Base-by-base conservation (phyloP, 2,888 invertebrate species). In the Automeris io region DNA sequence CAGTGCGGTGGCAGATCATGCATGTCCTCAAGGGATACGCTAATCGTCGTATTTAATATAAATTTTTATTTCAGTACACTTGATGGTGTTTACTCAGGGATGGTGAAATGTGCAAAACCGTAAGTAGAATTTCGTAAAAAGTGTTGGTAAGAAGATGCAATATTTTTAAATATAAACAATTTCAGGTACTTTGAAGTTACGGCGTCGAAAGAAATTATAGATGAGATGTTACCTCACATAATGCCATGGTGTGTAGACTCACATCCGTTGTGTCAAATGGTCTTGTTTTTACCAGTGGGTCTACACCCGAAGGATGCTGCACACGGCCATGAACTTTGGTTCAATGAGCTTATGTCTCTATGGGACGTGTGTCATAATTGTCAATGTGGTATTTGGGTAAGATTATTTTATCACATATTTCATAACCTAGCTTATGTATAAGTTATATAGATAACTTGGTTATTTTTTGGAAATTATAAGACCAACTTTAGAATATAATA, bases 131-230 rank as follows among this genome's bases (percentile, higher is more conserved):
- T 9, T 6, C 8, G 18, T 21, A 7, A 2, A 16, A 22, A 18
- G 4, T 22, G 7, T 7, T 9, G 4, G 8, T 11, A 5, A 18
- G 1, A 13, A 23, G 8, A n/a, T 31, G 11, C 16, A 8, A n/a
- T 22, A 22, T 31, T n/a, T 32, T 22, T 37, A 9, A 33, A 12
- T 23, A 24, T 18, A 11, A 18, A 13, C 6, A 29, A 31, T 29
- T 21, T 69, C 71, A 92, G 92, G 37, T 95, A 93, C 69, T 93
- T 93, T 65, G 88, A 92, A 39, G 74, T 91, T 26, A 87, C 86
- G 22, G 91, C 95, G 0, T 96, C 96, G 0, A 90, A 91, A 71
- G 97, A 97, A 77, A 95, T 98, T 60, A 75, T 98, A 37, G 94
- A 92, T 39, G 93, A 95, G 71, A 89, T 94, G 65, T 88, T 93